These are phyloP conservation scores for Campoletis sonorensis DNA, from an alignment of 1,140 invertebrate genomes.

Conservation along the genomic window DNA sequence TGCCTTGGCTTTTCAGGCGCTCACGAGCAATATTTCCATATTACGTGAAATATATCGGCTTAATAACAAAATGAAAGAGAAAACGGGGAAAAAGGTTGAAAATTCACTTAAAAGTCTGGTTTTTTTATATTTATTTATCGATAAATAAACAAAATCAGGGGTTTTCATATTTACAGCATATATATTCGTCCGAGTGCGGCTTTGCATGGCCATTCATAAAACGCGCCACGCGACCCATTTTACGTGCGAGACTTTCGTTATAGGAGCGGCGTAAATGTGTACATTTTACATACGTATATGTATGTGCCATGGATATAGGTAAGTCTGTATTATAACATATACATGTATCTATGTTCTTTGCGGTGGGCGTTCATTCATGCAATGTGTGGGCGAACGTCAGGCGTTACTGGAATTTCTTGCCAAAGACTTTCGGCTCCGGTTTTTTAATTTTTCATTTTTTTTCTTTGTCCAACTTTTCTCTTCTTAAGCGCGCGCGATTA, in stretches of 20 bases:
- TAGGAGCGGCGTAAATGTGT: conserved; percentile 44
- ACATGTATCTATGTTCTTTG: not conserved
- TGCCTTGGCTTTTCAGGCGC: no score
- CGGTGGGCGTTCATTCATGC: conserved; percentile 43
- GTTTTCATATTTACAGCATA: not conserved
- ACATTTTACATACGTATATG: conserved; percentile 8
- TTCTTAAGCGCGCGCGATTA: no score
- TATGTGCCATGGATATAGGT: no score
- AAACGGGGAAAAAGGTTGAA: no score
- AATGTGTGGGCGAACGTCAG: conserved; percentile 37
- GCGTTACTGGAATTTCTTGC: conserved; percentile 44
- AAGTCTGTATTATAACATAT: not conserved
- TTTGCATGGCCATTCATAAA: conserved; percentile 38
- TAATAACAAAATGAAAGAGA: no score
- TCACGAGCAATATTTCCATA: no score
- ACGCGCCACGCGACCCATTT: conserved; percentile 43
- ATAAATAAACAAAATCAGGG: no score
- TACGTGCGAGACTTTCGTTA: conserved; percentile 42
- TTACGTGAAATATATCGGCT: no score
- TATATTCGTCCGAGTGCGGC: conserved; percentile 3
- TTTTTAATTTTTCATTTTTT: not conserved
- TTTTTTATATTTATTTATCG: no score
- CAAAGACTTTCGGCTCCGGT: conserved; percentile 45
- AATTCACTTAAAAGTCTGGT: no score
- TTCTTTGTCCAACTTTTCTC: conserved; percentile 21